phyloP scores from a whole-genome alignment of 2,888 invertebrate species.

The Bibio marci region DNA sequence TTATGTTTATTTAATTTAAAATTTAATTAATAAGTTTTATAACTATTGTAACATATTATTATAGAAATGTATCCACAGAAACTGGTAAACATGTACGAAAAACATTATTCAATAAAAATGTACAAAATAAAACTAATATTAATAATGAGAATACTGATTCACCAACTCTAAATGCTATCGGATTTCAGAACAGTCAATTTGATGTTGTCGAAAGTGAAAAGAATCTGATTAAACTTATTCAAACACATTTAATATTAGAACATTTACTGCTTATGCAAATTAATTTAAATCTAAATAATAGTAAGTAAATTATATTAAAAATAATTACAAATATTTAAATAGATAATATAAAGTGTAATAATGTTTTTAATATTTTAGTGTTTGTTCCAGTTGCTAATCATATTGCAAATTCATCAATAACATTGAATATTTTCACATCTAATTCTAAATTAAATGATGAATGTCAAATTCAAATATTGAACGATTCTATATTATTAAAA shows the following conservation, averaged over 20 bases:
- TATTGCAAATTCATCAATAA: constrained; percentile 13
- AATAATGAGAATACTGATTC: no score
- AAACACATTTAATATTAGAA: constrained; percentile 25
- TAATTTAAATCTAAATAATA: constrained; percentile 22
- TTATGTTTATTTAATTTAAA: no score
- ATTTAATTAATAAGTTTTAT: no score
- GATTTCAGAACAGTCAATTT: constrained; percentile 25
- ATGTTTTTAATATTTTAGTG: no score
- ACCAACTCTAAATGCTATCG: constrained; percentile 12
- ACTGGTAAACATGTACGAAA: constrained; percentile 20
- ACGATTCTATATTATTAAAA: constrained; percentile 19
- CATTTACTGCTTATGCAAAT: constrained; percentile 25
- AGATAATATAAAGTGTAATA: no score
- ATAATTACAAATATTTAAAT: no score
- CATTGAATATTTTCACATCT: constrained; percentile 4
- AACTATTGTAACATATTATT: no score
- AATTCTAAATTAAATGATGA: no score
- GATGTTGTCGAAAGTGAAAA: constrained; percentile 16
- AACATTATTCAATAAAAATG: constrained; percentile 14
- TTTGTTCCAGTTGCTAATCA: no score
- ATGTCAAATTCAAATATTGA: constrained; percentile 16
- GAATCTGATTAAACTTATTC: constrained; percentile 20
- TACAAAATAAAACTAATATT: background rate
- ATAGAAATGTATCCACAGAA: background rate
- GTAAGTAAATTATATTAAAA: no score